Evolutionary conservation across 2,797 vertebrate species (phyloP).

Genomic region (Poecilia velifera): DNA sequence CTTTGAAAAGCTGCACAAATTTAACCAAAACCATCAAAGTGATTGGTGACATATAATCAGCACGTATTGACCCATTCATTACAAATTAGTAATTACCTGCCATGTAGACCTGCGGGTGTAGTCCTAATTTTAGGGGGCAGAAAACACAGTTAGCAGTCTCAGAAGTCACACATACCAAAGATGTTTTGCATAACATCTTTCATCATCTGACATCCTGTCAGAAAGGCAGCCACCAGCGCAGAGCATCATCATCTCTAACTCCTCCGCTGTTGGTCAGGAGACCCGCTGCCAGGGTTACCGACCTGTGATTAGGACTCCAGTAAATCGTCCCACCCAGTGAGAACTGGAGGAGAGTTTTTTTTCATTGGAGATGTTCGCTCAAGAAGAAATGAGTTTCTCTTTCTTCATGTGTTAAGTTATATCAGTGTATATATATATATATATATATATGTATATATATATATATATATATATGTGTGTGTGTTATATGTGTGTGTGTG

Average conservation of each 20-base stretch:
- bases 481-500: background rate
- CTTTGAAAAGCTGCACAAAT: background rate
- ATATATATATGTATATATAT: too few relatives aligned
- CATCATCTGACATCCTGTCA: constrained; percentile 47
- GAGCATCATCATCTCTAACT: constrained; percentile 50
- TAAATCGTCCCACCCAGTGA: constrained; percentile 77
- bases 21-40: background rate
- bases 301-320: constrained; percentile 73
- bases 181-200: constrained; percentile 62
- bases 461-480: too few relatives aligned
- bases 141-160: constrained; percentile 55
- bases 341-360: constrained; percentile 27
- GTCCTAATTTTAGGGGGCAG: constrained; percentile 6
- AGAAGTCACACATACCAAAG: constrained; percentile 70
- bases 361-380: constrained; percentile 31
- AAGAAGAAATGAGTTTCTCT: constrained; percentile 34
- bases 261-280: constrained; percentile 60
- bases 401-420: constrained; percentile 25
- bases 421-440: background rate
- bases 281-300: constrained; percentile 55
- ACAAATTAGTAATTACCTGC: constrained; percentile 1
- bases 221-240: constrained; percentile 59
- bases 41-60: background rate
- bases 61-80: constrained; percentile 9
- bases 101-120: background rate